Evolutionary conservation across 2,113 vertebrate genomes (phyloP), one percentile per base, ranked within the genome.

Genomic region (Gila orcuttii): DNA sequence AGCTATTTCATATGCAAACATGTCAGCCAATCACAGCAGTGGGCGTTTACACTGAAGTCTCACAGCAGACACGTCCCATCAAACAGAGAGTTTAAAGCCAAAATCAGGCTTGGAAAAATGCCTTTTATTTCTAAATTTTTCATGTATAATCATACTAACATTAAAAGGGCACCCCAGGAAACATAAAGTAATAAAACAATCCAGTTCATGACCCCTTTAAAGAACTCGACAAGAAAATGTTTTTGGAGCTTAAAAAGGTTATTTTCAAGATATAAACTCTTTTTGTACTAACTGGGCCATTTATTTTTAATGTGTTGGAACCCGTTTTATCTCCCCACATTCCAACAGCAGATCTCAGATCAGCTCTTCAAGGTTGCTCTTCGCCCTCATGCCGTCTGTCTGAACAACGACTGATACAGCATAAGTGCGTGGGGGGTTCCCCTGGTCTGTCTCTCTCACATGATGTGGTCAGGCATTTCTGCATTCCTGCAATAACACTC

Each of bases 401-500:
- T 75, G 33, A 50, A 5, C 47, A 47, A 23, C 68, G 78, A 25
- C 50, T 57, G 78, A 68, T 81, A 80, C 6, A 13, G 76, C 39
- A 57, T 31, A 47, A 82, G 82, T 86, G 71, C 39, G n/a, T 3
- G 60, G 85, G 88, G 83, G 88, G 60, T 80, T 83, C 73, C 59
- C 69, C 50, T 31, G 39, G 36, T 86, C 42, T 81, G 60, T 75
- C 77, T 81, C 73, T 10, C 64, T 77, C 79, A 88, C 78, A 85
- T 87, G 86, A 86, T 83, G 52, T 84, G 82, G 82, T 86, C 82
- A 59, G 82, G 62, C 85, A 69, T 80, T 82, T 78, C 73, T 42
- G 68, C 68, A 71, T 71, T 71, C 68, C 36, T 71, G 68, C 21
- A 42, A 42, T 71, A 71, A 71, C 68, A 71, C 10, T 71, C 68